Base-by-base conservation (phyloP, 1,140 invertebrate genomes). In the Elysia chlorotica region DNA sequence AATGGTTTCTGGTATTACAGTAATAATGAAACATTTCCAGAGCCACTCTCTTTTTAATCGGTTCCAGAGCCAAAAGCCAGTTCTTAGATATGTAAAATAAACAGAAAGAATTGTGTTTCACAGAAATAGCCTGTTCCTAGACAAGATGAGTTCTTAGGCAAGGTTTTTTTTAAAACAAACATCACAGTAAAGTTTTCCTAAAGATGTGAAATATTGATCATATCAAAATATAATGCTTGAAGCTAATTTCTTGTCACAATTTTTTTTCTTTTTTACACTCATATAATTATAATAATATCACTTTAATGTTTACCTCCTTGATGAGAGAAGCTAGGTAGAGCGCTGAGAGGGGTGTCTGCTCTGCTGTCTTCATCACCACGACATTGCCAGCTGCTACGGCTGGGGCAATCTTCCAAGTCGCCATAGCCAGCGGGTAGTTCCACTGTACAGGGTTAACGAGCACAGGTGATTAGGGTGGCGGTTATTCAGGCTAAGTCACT, bases 311-410 rank as follows among this genome's bases (percentile, higher is more conserved):
- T 73, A 85, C 84, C 83, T 86, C 83, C 41, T 81, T 83, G 54
- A 82, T 70, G 0, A 86, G 76, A 6, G 77, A 71, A 54, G 80
- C 85, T 17, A 80, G 72, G 48, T 82, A 82, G 19, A 83, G 59
- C 25, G 83, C 83, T 10, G 83, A 80, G 0, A 86, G 72, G 6
- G 84, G 84, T 10, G 83, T 85, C 4, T 96, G 93, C 89, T 91
- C 89, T 19, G 91, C 90, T 41, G 91, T 90, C 81, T 92, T 92
- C 70, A 92, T 82, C 6, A 92, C 89, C 0, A 91, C 87, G 2
- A 90, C 90, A 79, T 91, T 91, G 48, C 91, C 90, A 70, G 89
- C 87, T 10, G 90, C 89, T 19, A 91, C 78, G 77, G 90, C 90
- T 25, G 91, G 89, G 2, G 90, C 90, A 82, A 90, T 87, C 81